These are phyloP conservation scores for Sylvilagus bachmani DNA, from an alignment of 2,113 vertebrate genomes.

Conservation along the genomic window DNA sequence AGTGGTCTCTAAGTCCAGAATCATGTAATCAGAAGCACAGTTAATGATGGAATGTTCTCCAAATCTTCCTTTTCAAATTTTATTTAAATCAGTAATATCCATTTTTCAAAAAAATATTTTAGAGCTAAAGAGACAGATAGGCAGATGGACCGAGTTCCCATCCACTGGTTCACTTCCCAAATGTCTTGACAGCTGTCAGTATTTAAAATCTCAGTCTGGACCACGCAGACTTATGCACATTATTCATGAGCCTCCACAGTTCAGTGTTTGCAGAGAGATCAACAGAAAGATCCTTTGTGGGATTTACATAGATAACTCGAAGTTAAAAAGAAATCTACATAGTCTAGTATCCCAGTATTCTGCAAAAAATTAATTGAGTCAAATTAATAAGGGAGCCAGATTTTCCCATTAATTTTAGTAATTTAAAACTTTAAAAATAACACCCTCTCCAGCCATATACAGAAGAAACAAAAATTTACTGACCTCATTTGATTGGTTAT, in stretches of 20 bases:
- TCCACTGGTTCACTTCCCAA: background rate
- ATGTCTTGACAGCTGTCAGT: constrained; percentile 55
- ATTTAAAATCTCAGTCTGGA: constrained; percentile 60
- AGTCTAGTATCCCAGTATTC: background rate
- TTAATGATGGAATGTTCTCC: background rate
- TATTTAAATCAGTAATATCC: too few relatives aligned
- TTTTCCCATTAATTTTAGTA: constrained; percentile 49
- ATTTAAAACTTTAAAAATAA: constrained; percentile 74
- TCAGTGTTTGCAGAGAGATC: constrained; percentile 44
- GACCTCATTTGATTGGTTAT: constrained; percentile 76
- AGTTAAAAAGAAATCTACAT: constrained; percentile 40
- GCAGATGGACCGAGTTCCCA: too few relatives aligned
- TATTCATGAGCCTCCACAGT: constrained; percentile 50
- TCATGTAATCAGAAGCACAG: too few relatives aligned
- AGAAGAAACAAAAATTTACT: constrained; percentile 71
- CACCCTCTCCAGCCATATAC: constrained; percentile 50
- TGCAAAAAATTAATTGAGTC: constrained; percentile 65
- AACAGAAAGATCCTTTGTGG: constrained; percentile 27
- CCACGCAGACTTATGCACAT: background rate
- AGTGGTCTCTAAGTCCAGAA: too few relatives aligned
- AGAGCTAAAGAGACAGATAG: too few relatives aligned
- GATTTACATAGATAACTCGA: constrained; percentile 69
- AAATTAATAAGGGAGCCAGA: constrained; percentile 64
- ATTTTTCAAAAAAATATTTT: too few relatives aligned
- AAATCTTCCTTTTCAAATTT: too few relatives aligned